These are phyloP conservation scores for Chunga burmeisteri DNA, from an alignment of 2,113 vertebrate genomes.

Conservation along the genomic window DNA sequence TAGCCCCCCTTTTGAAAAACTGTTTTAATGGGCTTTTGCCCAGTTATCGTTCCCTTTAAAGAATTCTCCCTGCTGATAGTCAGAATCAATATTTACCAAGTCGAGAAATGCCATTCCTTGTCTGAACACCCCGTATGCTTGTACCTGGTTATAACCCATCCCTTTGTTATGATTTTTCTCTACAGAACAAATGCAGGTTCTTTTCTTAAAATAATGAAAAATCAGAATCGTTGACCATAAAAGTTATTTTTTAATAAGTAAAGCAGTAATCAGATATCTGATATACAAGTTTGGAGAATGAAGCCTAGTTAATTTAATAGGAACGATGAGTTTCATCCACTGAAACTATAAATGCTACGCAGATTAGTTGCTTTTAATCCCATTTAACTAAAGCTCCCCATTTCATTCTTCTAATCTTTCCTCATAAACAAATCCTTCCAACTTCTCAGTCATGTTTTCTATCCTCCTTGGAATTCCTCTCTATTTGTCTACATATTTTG, in stretches of 20 bases:
- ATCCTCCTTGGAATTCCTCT: slow-evolving; percentile 51
- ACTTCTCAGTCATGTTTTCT: slow-evolving; percentile 57
- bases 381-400: slow-evolving; percentile 27
- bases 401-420: slow-evolving; percentile 41
- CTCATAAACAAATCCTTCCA: slow-evolving; percentile 55
- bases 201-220: background rate
- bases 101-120: slow-evolving; percentile 25
- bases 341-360: background rate
- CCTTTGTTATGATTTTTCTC: slow-evolving; percentile 17
- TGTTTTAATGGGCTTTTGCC: background rate
- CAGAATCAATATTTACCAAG: slow-evolving; percentile 47
- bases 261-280: background rate
- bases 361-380: slow-evolving; percentile 46
- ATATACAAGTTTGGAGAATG: background rate
- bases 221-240: background rate
- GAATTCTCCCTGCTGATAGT: slow-evolving; percentile 26
- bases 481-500: slow-evolving; percentile 54
- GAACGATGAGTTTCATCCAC: background rate
- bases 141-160: background rate
- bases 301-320: background rate
- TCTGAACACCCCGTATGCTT: background rate
- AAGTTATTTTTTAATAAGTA: background rate
- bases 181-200: background rate
- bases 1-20: background rate
- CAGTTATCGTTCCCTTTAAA: background rate